phyloP scores from a whole-genome alignment of 1,140 invertebrate species.

The Macrotrachela quadricornifera region DNA sequence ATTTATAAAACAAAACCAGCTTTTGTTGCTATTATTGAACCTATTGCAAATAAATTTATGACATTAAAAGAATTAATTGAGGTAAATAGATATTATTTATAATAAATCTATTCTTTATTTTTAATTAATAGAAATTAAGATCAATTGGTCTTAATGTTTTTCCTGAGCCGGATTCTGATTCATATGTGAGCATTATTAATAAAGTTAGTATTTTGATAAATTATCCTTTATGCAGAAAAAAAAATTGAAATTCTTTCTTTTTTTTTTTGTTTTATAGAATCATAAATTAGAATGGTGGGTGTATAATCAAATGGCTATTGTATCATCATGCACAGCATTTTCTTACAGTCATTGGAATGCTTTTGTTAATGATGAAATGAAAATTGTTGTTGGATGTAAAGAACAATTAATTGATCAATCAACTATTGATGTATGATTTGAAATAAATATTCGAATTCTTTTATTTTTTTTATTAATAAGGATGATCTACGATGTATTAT shows the following conservation, averaged over 20 bases:
- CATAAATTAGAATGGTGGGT: slow-evolving; percentile 49
- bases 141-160: slow-evolving; percentile 64
- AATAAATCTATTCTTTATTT: neutral
- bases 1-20: neutral
- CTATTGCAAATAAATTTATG: slow-evolving; percentile 22
- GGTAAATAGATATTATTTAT: slow-evolving; percentile 10
- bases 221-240: neutral
- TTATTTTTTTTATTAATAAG: too few relatives aligned
- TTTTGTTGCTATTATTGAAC: slow-evolving; percentile 7
- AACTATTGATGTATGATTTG: too few relatives aligned
- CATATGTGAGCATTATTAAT: slow-evolving; percentile 45
- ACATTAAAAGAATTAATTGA: slow-evolving; percentile 20
- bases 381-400: slow-evolving; percentile 9
- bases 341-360: slow-evolving; percentile 71
- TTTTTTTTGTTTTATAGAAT: slow-evolving; percentile 13
- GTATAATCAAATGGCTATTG: slow-evolving; percentile 55
- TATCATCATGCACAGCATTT: slow-evolving; percentile 52
- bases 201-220: slow-evolving; percentile 18
- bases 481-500: too few relatives aligned
- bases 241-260: neutral
- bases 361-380: slow-evolving; percentile 15
- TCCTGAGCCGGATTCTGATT: slow-evolving; percentile 56
- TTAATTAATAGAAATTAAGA: slow-evolving; percentile 40
- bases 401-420: too few relatives aligned
- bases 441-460: too few relatives aligned